Evolutionary conservation across 2,888 invertebrate species (phyloP), one percentile per base, ranked within the genome.

Genomic region (Eupithecia tripunctaria): DNA sequence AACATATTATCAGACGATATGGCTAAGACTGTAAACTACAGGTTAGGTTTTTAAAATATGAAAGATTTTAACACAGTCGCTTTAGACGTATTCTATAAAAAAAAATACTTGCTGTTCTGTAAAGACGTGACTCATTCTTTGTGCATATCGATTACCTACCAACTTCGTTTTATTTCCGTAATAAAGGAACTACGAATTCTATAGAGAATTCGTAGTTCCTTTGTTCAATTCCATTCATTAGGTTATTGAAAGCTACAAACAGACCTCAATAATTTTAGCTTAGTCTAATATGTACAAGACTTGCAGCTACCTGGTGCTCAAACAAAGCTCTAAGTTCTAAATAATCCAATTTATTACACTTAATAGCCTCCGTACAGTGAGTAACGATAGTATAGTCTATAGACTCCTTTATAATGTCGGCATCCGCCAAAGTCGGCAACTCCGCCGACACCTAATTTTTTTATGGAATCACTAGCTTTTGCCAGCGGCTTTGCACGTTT

Each of bases 321-420:
- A 71, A 60, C 68, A 63, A 51, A 63, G 51, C 47, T 68, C 27
- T 43, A 62, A 67, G 36, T 64, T 62, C 69, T 38, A 64, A 67
- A 82, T 74, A 82, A 83, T 82, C 82, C 83, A 80, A 85, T 85
- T 84, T 82, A 74, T 73, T 78, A 76, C 70, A 64, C 78, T 72
- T 84, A 84, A 85, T 85, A 81, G 82, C 80, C 79, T 75, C 25
- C 21, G 56, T 56, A 56, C 56, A 56, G 25, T 25, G 56, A 56
- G 56, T 56, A 56, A 56, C 56, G 12, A n/a, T 56, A 56, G 25
- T 56, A 25, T 21, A 56, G 25, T 10, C 5, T 56, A 56, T 25
- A 56, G 7, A 51, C 10, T 51, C 10, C 21, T 10, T 21, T n/a
- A n/a, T n/a, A n/a, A 21, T 47, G n/a, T 21, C n/a, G 10, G n/a